phyloP scores from a whole-genome alignment of 2,888 invertebrate genomes.

The Limnephilus auricula region DNA sequence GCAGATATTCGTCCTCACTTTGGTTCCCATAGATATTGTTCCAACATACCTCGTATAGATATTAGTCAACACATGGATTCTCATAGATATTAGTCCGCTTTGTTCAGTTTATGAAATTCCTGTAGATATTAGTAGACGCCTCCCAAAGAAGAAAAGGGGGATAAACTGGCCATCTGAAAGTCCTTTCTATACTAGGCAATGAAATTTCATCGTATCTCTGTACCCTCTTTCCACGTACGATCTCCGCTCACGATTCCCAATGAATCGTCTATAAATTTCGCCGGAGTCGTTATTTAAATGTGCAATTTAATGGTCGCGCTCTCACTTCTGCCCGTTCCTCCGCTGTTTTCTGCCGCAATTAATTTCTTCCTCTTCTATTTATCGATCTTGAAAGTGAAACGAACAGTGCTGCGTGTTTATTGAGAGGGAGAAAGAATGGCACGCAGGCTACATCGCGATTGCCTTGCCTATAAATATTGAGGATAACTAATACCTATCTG shows the following conservation, averaged over 20 bases:
- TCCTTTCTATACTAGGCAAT: not conserved
- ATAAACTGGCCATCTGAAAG: no score
- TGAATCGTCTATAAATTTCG: slow-evolving; percentile 31
- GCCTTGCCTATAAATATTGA: not conserved
- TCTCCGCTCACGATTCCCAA: not conserved
- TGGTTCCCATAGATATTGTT: no score
- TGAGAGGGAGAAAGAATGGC: not conserved
- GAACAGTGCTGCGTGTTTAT: not conserved
- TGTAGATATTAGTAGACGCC: no score
- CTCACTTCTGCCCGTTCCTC: slow-evolving; percentile 3
- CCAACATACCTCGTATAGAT: no score
- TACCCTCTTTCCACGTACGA: not conserved
- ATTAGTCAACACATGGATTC: no score
- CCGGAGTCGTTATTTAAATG: slow-evolving; percentile 18
- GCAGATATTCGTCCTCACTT: no score
- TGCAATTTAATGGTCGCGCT: slow-evolving; percentile 21
- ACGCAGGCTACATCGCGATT: not conserved
- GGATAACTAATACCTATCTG: not conserved
- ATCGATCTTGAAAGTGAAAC: not conserved
- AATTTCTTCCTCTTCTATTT: not conserved
- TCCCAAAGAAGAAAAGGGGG: no score
- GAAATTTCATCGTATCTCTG: not conserved
- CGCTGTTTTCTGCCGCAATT: not conserved
- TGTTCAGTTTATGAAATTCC: no score
- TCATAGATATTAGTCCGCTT: no score